phyloP scores from a whole-genome alignment of 2,113 vertebrate genomes.

The Callipepla californica region DNA sequence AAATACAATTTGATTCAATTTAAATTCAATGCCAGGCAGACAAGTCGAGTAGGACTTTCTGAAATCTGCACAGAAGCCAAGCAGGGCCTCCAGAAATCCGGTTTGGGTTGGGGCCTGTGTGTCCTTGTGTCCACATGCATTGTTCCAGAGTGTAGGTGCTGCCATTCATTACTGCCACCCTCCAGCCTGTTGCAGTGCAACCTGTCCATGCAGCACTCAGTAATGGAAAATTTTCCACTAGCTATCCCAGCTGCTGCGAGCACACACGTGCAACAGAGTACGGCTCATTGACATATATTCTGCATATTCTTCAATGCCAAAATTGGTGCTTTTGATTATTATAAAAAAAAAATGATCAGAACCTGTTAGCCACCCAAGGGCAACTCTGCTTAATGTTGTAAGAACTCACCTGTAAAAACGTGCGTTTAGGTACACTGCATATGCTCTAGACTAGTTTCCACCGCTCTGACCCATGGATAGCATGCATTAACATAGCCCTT shows the following conservation, averaged over 20 bases:
- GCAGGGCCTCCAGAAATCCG: not conserved
- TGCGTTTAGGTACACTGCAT: not conserved
- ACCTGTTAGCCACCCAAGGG: not conserved
- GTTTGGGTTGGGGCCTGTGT: not conserved
- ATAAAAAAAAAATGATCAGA: not conserved
- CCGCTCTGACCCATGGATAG: not conserved
- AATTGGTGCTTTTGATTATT: not conserved
- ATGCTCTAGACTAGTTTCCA: rapidly evolving
- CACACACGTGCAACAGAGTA: rapidly evolving
- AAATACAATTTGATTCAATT: not conserved
- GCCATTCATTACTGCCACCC: not conserved
- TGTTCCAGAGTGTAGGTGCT: not conserved
- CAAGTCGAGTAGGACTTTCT: not conserved
- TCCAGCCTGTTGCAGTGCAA: not conserved
- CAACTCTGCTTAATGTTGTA: not conserved
- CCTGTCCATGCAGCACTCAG: not conserved
- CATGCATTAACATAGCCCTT: not conserved
- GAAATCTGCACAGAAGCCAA: not conserved
- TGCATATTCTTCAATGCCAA: rapidly evolving
- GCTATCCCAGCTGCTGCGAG: rapidly evolving
- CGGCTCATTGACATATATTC: not conserved
- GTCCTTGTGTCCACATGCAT: rapidly evolving
- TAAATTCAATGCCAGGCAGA: not conserved
- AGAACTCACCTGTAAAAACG: not conserved
- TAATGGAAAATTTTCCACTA: not conserved